Base-by-base conservation (phyloP, 2,113 vertebrate species). In the Chionomys nivalis region DNA sequence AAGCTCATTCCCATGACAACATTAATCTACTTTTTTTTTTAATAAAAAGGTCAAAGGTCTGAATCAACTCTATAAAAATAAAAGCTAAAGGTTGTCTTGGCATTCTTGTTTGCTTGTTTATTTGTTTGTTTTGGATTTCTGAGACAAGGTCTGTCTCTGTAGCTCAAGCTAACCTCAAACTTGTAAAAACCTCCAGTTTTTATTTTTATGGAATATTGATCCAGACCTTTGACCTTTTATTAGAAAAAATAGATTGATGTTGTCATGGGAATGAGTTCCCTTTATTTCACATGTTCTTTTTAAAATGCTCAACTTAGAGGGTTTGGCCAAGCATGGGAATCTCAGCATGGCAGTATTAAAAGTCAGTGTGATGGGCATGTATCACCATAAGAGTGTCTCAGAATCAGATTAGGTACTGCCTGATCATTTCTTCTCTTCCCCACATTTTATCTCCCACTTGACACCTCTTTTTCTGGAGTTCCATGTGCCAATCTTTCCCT, bases 241-340 rank as follows among this genome's bases (percentile, higher is more conserved):
- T 93, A 72, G 11, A 31, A n/a, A 72, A 72, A 72, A 17, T 73
- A 66, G 61, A 17, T 86, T n/a, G 31, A 3, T 90, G 11, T 52
- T 31, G 17, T 92, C 72, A 52, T 2, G 82, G 82, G 33, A 72
- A 58, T 58, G 17, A 58, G 55, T 58, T 58, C 55, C 55, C 55
- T 58, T 0, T 75, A 66, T 73, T 92, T 90, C 90, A 79, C 61
- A 79, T 88, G 65, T 63, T 75, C 1, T 88, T 31, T 92, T 70
- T 87, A 42, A 90, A 83, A 93, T 93, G 33, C 1, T n/a, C 31
- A 63, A n/a, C 5, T 92, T 91, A 42, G 76, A 96, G 55, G 28
- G 85, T 87, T 87, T 49, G 89, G 61, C 3, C 79, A 52, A 92
- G 31, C 3, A 14, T 42, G 87, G 12, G 5, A 78, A 55, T 93